These are phyloP conservation scores for Bubalus kerabau DNA, from an alignment of 2,113 vertebrate genomes.

Conservation along the genomic window DNA sequence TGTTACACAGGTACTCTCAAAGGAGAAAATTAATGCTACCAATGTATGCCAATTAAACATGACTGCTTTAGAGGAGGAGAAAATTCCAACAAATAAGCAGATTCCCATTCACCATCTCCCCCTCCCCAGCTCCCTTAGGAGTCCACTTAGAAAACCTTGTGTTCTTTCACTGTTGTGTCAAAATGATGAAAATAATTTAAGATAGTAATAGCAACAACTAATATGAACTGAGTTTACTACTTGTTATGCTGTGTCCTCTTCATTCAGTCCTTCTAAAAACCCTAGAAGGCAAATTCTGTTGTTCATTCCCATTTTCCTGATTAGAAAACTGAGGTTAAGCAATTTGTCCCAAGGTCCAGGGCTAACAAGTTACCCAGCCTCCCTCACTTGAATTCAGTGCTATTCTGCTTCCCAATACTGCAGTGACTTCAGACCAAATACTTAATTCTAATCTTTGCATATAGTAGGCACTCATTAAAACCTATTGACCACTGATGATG, in stretches of 20 bases:
- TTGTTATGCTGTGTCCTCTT: neutral
- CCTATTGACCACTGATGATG: neutral
- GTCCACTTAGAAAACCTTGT: neutral
- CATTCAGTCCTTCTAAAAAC: neutral
- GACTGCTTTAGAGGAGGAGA: neutral
- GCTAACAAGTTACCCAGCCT: neutral
- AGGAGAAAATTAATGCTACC: conserved; percentile 9
- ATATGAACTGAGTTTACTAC: neutral
- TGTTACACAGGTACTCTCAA: neutral
- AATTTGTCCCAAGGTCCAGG: neutral
- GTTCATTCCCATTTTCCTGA: conserved; percentile 6
- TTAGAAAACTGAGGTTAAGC: neutral
- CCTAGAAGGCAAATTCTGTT: neutral
- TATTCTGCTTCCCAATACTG: neutral
- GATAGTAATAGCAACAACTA: neutral
- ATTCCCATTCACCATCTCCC: neutral
- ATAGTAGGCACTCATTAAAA: neutral
- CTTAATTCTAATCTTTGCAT: neutral
- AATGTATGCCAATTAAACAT: neutral
- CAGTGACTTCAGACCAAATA: neutral
- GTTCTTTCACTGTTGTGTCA: neutral
- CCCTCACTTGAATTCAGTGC: neutral
- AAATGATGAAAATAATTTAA: neutral
- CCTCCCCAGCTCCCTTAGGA: neutral
- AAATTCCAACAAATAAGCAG: neutral